Conservation (phyloP, 2,113 vertebrate genomes). For the Aplodontia rufa region DNA sequence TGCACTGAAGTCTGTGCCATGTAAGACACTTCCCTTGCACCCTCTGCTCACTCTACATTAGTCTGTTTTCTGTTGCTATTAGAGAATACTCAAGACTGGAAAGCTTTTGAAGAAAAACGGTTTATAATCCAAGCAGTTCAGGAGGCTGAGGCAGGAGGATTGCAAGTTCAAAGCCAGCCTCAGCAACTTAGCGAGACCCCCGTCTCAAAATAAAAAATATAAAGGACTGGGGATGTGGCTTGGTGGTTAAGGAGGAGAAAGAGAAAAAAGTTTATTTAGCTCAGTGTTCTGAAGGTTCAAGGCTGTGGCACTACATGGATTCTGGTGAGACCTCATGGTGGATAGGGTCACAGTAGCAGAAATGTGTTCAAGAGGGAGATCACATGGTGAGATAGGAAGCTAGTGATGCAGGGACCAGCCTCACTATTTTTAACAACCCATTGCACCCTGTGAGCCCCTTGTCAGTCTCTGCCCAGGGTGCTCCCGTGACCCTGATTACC, state of each 20-base stretch:
- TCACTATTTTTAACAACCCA: neutral
- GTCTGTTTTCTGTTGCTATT: neutral
- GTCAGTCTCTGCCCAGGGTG: neutral
- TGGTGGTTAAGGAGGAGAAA: too few relatives aligned
- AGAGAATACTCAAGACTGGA: neutral
- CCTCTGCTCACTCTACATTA: neutral
- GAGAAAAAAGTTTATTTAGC: neutral
- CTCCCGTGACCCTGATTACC: neutral
- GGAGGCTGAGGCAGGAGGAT: too few relatives aligned
- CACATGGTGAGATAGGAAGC: neutral
- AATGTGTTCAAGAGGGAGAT: neutral
- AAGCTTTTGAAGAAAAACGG: neutral
- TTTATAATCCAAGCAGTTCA: too few relatives aligned
- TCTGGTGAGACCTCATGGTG: neutral
- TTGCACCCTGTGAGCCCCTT: too few relatives aligned
- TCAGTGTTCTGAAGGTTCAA: neutral
- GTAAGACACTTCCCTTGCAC: neutral
- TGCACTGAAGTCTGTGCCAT: fast-evolving
- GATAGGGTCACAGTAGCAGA: neutral
- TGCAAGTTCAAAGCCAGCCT: too few relatives aligned
- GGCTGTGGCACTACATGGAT: neutral
- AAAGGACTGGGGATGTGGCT: too few relatives aligned
- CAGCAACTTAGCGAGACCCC: too few relatives aligned
- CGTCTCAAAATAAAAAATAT: too few relatives aligned
- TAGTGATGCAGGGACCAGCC: too few relatives aligned